Evolutionary conservation across 2,888 invertebrate genomes (phyloP).

Genomic region (Ornithoptera alexandrae): DNA sequence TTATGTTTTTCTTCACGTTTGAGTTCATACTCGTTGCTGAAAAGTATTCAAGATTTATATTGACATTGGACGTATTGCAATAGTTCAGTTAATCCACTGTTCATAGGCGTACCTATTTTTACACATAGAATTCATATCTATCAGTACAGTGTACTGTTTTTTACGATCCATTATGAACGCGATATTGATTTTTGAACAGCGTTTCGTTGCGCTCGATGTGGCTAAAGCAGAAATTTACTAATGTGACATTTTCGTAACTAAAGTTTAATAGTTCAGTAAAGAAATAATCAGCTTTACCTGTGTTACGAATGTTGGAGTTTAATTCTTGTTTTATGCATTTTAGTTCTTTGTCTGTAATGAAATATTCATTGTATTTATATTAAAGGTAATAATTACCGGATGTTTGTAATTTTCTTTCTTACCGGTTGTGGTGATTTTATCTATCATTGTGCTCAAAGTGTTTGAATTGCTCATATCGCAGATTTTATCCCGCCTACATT

Average conservation of each 20-base stretch:
- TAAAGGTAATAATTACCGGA: not conserved
- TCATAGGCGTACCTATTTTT: slow-evolving; percentile 47
- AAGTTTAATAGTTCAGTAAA: slow-evolving; percentile 1
- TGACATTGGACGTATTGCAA: not conserved
- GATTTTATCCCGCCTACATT: not conserved
- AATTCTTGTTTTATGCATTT: slow-evolving; percentile 16
- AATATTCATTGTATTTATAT: not conserved
- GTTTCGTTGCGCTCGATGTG: slow-evolving; percentile 40
- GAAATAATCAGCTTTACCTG: not conserved
- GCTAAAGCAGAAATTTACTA: slow-evolving; percentile 50
- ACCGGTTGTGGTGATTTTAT: slow-evolving; percentile 22
- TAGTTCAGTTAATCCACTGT: slow-evolving; percentile 9
- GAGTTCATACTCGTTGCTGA: slow-evolving; percentile 9
- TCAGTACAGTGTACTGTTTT: slow-evolving; percentile 50
- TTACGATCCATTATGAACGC: slow-evolving; percentile 55
- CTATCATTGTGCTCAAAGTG: slow-evolving; percentile 16
- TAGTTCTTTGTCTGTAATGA: slow-evolving; percentile 16
- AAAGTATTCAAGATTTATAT: not conserved
- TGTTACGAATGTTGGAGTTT: slow-evolving; percentile 11
- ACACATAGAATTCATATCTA: slow-evolving; percentile 50
- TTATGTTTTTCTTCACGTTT: not conserved
- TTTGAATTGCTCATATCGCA: not conserved
- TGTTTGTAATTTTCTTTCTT: not conserved
- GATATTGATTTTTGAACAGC: slow-evolving; percentile 54
- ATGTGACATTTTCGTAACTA: slow-evolving; percentile 31